A percentile compares a stretch with the other conserved stretches of the same genome.
Evolutionary conservation across 2,113 vertebrate species (phyloP).

Genomic region (Pedionomus torquatus): DNA sequence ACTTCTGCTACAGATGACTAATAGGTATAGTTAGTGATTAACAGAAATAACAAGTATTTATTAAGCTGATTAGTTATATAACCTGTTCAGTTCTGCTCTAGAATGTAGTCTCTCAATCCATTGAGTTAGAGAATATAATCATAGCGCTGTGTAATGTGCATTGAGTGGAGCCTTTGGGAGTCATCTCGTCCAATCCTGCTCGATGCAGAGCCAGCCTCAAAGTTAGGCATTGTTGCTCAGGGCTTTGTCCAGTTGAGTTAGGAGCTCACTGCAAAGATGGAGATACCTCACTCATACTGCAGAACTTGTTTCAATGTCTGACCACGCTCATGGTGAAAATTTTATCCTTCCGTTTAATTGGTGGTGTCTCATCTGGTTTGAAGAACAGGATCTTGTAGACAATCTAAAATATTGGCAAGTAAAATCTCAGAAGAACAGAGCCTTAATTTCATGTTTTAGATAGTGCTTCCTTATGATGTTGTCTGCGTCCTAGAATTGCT

Average conservation of each 20-base stretch:
- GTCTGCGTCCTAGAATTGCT: background rate
- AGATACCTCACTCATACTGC: background rate
- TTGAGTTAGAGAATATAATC: background rate
- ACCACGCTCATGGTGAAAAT: background rate
- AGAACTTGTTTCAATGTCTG: background rate
- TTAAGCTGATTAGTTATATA: background rate
- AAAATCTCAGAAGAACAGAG: background rate
- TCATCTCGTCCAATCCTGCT: background rate
- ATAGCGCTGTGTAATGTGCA: accelerated
- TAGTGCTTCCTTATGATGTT: background rate
- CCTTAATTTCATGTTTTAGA: background rate
- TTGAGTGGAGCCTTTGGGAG: background rate
- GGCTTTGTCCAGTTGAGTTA: accelerated
- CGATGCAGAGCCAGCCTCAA: accelerated
- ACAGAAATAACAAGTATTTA: no score
- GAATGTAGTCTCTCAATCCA: background rate
- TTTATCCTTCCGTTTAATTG: background rate
- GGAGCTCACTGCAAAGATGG: background rate
- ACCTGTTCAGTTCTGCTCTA: background rate
- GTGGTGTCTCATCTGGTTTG: background rate
- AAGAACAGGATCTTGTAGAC: background rate
- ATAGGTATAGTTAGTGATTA: no score
- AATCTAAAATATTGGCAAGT: background rate
- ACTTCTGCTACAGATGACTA: background rate
- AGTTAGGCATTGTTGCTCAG: background rate